Base-by-base conservation (phyloP, 2,888 invertebrate genomes). In the Aphrophora alni region DNA sequence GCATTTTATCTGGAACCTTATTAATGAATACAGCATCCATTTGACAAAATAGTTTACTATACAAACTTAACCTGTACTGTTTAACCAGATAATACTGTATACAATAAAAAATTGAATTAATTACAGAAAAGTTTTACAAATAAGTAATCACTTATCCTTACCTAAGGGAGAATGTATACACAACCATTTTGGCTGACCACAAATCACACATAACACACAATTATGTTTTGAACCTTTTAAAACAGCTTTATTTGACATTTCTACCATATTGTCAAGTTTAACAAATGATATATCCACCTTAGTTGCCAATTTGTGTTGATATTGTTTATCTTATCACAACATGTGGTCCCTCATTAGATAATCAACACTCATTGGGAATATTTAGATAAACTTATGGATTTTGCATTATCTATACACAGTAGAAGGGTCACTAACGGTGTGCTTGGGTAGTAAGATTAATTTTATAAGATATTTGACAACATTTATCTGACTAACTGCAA, bases 121-220 rank as follows among this genome's bases (percentile, higher is more conserved):
- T n/a, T n/a, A n/a, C n/a, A n/a, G n/a, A n/a, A n/a, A n/a, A n/a
- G n/a, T n/a, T n/a, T n/a, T n/a, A n/a, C n/a, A n/a, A n/a, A n/a
- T n/a, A n/a, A n/a, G n/a, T 33, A 8, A 33, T 33, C 33, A 5
- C 3, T 8, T 33, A 33, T 59, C 27, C 68, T 73, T 68, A 75
- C 73, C 59, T 38, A 77, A 75, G 44, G 75, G 25, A n/a, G 80
- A 77, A 68, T 77, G 75, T 44, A 77, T 59, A 25, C 78, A 79
- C 17, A 79, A 38, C 78, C 78, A 79, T 68, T 28, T 27, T 12
- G 78, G 68, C 68, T 79, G 33, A 0, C 78, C 78, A 38, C 75
- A 80, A 21, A 72, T 75, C n/a, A 81, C 8, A 74, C 80, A 81
- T 1, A 81, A 17, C 44, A 68, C 75, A 44, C 75, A 75, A 28